Evolutionary conservation across 2,113 vertebrate genomes (phyloP).

Genomic region (Malurus elegans): DNA sequence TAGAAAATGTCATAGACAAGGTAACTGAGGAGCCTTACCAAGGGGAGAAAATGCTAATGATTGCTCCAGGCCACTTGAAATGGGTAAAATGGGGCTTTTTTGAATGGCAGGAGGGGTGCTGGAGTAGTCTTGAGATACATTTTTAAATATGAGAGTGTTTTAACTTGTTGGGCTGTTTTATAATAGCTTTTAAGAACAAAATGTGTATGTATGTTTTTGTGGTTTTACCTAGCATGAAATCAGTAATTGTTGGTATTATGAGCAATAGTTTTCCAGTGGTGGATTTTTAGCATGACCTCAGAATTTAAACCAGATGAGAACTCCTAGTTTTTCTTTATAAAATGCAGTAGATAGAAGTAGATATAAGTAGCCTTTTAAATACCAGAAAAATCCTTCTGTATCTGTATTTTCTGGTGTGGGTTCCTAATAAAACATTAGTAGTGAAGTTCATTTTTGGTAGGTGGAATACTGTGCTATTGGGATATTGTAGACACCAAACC

Average conservation of each 20-base stretch:
- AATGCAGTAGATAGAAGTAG: neutral
- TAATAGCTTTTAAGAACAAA: neutral
- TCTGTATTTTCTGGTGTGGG: neutral
- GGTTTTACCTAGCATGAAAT: neutral
- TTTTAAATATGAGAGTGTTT: neutral
- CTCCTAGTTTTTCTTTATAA: neutral
- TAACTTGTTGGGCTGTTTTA: neutral
- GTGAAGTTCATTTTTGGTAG: neutral
- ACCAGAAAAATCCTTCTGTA: neutral
- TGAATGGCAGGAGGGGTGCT: neutral
- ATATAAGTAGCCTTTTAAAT: neutral
- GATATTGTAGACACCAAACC: neutral
- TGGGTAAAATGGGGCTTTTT: conserved; percentile 12
- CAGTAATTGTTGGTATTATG: neutral
- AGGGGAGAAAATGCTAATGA: conserved; percentile 27
- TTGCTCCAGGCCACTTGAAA: conserved; percentile 42
- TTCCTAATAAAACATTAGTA: neutral
- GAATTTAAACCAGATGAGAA: neutral
- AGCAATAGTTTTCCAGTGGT: neutral
- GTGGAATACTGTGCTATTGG: neutral
- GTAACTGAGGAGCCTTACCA: neutral
- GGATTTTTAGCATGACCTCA: neutral
- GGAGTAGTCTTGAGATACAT: neutral
- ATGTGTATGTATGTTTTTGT: neutral
- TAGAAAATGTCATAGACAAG: conserved; percentile 24